A percentile compares a stretch with the other conserved stretches of the same genome.
phyloP scores from a whole-genome alignment of 2,888 invertebrate species.

The Leptopilina drosophilae region DNA sequence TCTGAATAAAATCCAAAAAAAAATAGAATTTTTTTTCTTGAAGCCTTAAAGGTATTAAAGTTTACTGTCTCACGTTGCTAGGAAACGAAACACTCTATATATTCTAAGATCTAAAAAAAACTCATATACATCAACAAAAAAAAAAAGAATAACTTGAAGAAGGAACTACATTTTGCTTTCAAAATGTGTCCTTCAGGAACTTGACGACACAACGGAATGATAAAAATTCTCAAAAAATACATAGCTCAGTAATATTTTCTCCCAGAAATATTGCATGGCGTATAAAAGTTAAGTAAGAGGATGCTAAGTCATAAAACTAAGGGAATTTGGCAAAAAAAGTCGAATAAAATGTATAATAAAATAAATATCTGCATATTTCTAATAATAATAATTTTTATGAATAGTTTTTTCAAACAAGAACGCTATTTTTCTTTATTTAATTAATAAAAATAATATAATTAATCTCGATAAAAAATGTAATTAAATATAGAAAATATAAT shows the following conservation, averaged over 20 bases:
- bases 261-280: neutral
- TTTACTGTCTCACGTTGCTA: constrained; percentile 22
- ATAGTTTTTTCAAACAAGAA: no score
- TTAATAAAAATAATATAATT: no score
- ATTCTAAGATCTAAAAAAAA: neutral
- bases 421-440: no score
- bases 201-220: neutral
- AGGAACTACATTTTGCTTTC: constrained; percentile 13
- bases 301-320: neutral
- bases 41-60: constrained; percentile 1
- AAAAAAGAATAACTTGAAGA: neutral
- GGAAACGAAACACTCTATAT: neutral
- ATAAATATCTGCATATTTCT: no score
- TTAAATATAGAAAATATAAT: no score
- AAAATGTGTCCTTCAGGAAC: constrained; percentile 2
- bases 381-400: no score
- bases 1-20: neutral
- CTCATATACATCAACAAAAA: neutral
- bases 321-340: neutral
- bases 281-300: neutral
- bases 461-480: no score
- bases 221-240: neutral
- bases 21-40: neutral
- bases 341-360: no score
- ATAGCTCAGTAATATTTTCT: neutral